Evolutionary conservation across 2,113 vertebrate genomes (phyloP), one percentile per base, ranked within the genome.

Genomic region (Centropus unirufus): DNA sequence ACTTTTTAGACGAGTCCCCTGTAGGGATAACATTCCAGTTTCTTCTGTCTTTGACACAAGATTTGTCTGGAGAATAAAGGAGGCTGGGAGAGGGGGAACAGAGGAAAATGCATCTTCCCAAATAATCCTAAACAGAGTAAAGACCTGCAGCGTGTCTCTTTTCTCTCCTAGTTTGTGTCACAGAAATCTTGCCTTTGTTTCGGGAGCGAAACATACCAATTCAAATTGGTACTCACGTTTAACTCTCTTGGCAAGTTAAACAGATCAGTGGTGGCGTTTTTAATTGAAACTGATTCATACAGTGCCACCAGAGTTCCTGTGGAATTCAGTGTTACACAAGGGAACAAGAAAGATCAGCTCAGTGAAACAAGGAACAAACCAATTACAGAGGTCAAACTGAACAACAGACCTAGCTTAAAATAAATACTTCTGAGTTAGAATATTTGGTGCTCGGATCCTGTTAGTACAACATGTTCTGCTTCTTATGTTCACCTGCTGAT

Each of bases 251-350:
- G 85, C 82, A 84, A 95, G 68, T 49, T 74, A 63, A 90, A 67
- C 84, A 62, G 85, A 86, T 93, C 90, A 88, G 22, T 86, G 42
- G 51, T 77, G 81, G 88, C 74, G 63, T 42, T 93, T 96, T 92
- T 94, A 96, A 96, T 92, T 96, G 93, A 90, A 95, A 93, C 63
- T 66, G 85, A 95, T 86, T 83, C 51, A 86, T 73, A 69, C 1
- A 2, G 39, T 76, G 85, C 72, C 88, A 93, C 42, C 39, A 86
- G 46, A 92, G 36, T 17, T 90, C 46, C 68, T 32, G 29, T 51
- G 84, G 63, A 94, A 94, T 40, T 86, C 86, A 77, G 59, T 80
- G 80, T 86, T 90, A 59, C 75, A 70, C 88, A 77, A 83, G 63
- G 36, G 72, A 88, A 46, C 1, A 13, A 92, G 59, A 86, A 14